phyloP scores from a whole-genome alignment of 2,888 invertebrate species.

The Limnephilus auricula region DNA sequence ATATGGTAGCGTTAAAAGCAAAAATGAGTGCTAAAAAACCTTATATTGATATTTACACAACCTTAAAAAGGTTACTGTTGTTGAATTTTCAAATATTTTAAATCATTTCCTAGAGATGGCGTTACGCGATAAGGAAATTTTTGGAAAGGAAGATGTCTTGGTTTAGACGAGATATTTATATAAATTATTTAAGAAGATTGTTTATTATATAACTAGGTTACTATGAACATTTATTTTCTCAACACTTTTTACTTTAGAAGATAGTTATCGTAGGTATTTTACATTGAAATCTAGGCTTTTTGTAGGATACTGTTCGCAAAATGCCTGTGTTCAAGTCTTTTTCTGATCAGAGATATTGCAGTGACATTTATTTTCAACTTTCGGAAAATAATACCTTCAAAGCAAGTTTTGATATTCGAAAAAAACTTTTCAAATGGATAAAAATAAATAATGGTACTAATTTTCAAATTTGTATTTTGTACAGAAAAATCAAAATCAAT shows the following conservation, averaged over 20 bases:
- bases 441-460: neutral
- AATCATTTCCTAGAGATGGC: slow-evolving; percentile 32
- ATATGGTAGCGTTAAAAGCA: slow-evolving; percentile 8
- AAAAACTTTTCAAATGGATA: neutral
- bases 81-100: slow-evolving; percentile 27
- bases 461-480: neutral
- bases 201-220: neutral
- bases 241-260: slow-evolving; percentile 30
- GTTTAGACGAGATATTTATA: slow-evolving; percentile 15
- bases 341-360: neutral
- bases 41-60: slow-evolving; percentile 44
- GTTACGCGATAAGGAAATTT: neutral
- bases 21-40: slow-evolving; percentile 46
- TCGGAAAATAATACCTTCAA: neutral
- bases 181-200: slow-evolving; percentile 3
- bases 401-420: neutral
- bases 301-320: slow-evolving; percentile 7
- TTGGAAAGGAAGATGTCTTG: neutral
- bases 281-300: neutral
- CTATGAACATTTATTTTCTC: slow-evolving; percentile 15
- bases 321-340: neutral
- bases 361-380: neutral
- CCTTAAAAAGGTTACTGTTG: slow-evolving; percentile 46
- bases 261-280: neutral
- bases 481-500: neutral